Conservation (phyloP, 1,140 invertebrate species). For the Dreissena rostriformis region DNA sequence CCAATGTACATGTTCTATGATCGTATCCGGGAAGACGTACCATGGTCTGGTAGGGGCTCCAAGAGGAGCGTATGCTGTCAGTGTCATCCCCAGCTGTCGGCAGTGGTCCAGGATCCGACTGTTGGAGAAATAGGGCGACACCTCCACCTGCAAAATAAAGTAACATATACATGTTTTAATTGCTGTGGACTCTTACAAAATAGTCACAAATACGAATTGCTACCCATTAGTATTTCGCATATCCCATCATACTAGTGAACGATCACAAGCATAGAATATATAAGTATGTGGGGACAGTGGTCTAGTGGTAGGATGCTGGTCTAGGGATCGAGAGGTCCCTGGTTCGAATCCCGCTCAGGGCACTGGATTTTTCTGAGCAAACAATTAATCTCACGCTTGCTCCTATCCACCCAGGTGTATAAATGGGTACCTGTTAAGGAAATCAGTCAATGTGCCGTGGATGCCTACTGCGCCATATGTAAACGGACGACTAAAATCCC, state of each 20-base stretch:
- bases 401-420: too few relatives aligned
- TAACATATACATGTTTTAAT: neutral
- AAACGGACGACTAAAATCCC: too few relatives aligned
- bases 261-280: neutral
- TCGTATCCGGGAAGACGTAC: constrained; percentile 12
- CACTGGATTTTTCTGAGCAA: too few relatives aligned
- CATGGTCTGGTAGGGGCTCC: constrained; percentile 50
- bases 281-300: too few relatives aligned
- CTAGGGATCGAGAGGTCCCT: too few relatives aligned
- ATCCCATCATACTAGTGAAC: neutral
- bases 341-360: too few relatives aligned
- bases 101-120: constrained; percentile 35
- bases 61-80: constrained; percentile 55
- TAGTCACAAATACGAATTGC: neutral
- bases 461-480: too few relatives aligned
- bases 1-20: too few relatives aligned
- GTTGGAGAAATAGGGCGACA: constrained; percentile 53
- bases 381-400: too few relatives aligned
- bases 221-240: neutral
- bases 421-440: too few relatives aligned
- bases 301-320: too few relatives aligned
- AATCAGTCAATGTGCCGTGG: too few relatives aligned
- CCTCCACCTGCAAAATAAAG: constrained; percentile 39
- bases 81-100: constrained; percentile 33
- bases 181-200: neutral